A percentile compares a stretch with the other conserved stretches of the same genome.
These are phyloP conservation scores for Hemibagrus guttatus DNA, from an alignment of 2,797 vertebrate species.

Conservation along the genomic window DNA sequence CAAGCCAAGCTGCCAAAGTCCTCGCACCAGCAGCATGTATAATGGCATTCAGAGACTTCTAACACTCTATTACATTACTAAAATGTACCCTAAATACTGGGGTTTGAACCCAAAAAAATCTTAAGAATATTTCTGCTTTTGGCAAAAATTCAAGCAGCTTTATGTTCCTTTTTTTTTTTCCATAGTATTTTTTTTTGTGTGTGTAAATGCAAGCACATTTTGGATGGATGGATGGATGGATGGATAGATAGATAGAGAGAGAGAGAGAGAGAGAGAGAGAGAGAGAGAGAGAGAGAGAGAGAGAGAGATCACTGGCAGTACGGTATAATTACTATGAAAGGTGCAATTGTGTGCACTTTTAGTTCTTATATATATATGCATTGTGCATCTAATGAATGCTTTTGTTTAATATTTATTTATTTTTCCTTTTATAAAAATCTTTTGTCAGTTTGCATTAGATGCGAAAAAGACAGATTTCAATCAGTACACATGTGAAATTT, in stretches of 20 bases:
- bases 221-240: too few species aligned
- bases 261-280: too few species aligned
- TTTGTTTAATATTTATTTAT: too few species aligned
- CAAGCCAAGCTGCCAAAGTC: background rate
- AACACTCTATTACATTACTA: too few species aligned
- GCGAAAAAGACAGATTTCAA: background rate
- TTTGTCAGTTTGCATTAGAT: background rate
- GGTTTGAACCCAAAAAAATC: background rate
- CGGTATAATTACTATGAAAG: too few species aligned
- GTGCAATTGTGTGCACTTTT: too few species aligned
- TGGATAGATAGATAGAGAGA: too few species aligned
- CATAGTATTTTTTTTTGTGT: background rate
- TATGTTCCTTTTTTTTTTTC: too few species aligned
- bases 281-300: too few species aligned
- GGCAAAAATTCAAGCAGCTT: background rate
- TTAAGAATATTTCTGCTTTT: background rate
- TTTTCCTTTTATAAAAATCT: background rate
- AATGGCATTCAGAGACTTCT: background rate
- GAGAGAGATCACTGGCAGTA: too few species aligned
- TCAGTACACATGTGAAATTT: background rate
- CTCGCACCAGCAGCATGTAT: background rate
- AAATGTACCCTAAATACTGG: background rate
- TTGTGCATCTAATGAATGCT: background rate
- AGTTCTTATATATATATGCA: too few species aligned
- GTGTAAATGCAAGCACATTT: background rate